Conservation (phyloP, 2,113 vertebrate species). For the Suncus etruscus region DNA sequence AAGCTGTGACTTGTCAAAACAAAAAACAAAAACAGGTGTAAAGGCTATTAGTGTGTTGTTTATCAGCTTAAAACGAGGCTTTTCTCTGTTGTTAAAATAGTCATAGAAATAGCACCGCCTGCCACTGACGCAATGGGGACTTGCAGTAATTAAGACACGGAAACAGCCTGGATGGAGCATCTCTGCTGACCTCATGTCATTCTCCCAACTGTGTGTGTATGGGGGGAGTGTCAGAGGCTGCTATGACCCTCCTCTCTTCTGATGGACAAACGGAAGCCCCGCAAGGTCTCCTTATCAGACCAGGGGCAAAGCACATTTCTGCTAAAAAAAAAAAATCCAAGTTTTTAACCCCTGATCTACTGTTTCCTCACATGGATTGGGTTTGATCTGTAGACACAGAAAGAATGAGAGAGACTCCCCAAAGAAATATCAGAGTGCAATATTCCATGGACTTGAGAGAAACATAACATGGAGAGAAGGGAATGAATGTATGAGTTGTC, state of each 20-base stretch:
- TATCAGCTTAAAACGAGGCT: not conserved
- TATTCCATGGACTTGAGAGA: not conserved
- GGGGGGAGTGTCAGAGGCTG: not conserved
- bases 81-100: constrained; percentile 47
- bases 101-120: not conserved
- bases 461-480: not conserved
- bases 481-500: not conserved
- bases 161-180: not conserved
- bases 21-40: not conserved
- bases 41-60: not conserved
- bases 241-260: not conserved
- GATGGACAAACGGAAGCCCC: constrained; percentile 21
- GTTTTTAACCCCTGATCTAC: not conserved
- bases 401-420: not conserved
- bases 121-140: not conserved
- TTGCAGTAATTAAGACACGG: constrained; percentile 1
- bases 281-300: not conserved
- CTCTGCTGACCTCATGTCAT: constrained; percentile 5
- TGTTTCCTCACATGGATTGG: not conserved
- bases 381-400: not conserved
- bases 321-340: not conserved
- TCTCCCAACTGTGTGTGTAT: not conserved
- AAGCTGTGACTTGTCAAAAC: not conserved
- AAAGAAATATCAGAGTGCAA: not conserved
- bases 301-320: not conserved